A percentile compares a stretch with the other conserved stretches of the same genome.
These are phyloP conservation scores for Xylota segnis DNA, from an alignment of 2,888 invertebrate species.

Conservation along the genomic window DNA sequence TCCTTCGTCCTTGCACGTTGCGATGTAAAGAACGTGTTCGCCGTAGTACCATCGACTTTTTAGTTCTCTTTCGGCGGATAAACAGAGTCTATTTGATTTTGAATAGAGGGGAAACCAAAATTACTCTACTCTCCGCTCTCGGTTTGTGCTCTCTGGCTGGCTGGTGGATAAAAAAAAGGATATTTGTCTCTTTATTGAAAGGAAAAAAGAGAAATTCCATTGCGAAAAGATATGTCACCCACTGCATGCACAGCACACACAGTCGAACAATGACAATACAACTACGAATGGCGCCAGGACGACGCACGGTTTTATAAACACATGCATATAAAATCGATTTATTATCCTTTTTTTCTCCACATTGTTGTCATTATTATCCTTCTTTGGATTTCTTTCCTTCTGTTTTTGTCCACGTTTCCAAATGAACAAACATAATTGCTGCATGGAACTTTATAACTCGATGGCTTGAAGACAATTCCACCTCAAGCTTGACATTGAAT, in stretches of 20 bases:
- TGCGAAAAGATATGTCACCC: conserved; percentile 31
- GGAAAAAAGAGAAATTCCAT: conserved; percentile 35
- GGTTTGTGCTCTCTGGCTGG: too few relatives aligned
- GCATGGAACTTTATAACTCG: conserved; percentile 13
- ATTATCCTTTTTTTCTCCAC: conserved; percentile 28
- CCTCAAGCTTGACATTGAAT: neutral
- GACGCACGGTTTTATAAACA: conserved; percentile 52
- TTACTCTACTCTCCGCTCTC: conserved; percentile 10
- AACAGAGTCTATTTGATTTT: conserved; percentile 39
- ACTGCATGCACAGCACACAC: conserved; percentile 31
- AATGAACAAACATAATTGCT: conserved; percentile 1
- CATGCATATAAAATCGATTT: conserved; percentile 65
- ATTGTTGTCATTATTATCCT: conserved; percentile 40
- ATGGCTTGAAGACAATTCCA: neutral
- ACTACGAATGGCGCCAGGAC: conserved; percentile 64
- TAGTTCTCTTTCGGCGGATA: conserved; percentile 22
- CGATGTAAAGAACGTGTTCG: conserved; percentile 27
- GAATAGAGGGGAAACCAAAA: conserved; percentile 29
- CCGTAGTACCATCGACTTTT: conserved; percentile 26
- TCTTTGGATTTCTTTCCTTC: neutral
- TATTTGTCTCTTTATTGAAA: conserved; percentile 33
- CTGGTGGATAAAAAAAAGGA: conserved; percentile 30
- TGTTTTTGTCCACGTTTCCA: conserved; percentile 25
- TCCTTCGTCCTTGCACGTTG: conserved; percentile 49
- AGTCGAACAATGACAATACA: conserved; percentile 53